Evolutionary conservation across 2,113 vertebrate genomes (phyloP).

Genomic region (Onychostruthus taczanowskii): DNA sequence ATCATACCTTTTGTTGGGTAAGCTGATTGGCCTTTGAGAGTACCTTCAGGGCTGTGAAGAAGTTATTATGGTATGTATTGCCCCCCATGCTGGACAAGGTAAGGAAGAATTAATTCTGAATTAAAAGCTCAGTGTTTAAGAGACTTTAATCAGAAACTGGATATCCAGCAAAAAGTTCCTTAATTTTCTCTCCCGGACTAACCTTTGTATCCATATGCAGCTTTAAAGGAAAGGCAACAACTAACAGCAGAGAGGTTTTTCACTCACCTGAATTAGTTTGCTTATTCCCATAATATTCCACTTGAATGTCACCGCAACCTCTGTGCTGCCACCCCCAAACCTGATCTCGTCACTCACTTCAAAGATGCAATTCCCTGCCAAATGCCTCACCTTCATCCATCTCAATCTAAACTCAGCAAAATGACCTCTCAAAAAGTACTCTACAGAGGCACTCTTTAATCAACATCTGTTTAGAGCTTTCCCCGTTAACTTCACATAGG

Average conservation of each 20-base stretch:
- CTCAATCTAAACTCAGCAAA: constrained; percentile 59
- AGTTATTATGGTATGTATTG: not conserved
- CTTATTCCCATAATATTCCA: not conserved
- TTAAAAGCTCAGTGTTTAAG: not conserved
- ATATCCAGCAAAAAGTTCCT: not conserved
- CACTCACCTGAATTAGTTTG: not conserved
- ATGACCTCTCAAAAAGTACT: constrained; percentile 47
- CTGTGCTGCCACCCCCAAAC: not conserved
- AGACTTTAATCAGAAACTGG: not conserved
- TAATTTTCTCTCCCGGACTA: not conserved
- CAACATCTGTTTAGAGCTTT: constrained; percentile 60
- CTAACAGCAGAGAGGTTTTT: not conserved
- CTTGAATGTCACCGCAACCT: constrained; percentile 35
- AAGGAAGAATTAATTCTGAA: not conserved
- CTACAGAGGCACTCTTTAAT: constrained; percentile 65
- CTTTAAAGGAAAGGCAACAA: not conserved
- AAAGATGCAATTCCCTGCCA: constrained; percentile 46
- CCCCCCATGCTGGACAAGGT: not conserved
- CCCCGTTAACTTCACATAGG: constrained; percentile 40
- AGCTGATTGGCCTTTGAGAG: not conserved
- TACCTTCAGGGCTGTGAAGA: not conserved
- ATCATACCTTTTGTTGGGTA: not conserved
- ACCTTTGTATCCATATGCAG: not conserved
- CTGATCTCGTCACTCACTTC: constrained; percentile 32
- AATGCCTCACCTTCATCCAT: constrained; percentile 56